Conservation (phyloP, 2,888 invertebrate species). For the Leuctra nigra region DNA sequence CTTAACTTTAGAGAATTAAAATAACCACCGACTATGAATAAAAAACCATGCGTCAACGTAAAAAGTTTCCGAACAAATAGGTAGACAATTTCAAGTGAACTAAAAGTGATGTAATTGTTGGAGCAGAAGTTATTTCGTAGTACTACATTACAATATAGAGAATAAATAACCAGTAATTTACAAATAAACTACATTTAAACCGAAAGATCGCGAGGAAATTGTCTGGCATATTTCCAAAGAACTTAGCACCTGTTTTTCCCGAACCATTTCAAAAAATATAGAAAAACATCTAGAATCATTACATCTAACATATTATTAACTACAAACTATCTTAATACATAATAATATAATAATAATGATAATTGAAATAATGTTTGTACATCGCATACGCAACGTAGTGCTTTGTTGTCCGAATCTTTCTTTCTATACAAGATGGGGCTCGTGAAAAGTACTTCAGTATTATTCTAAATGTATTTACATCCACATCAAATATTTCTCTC, state of each 20-base stretch:
- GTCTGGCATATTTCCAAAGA: not conserved
- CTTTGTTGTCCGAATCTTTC: not conserved
- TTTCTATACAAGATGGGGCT: not conserved
- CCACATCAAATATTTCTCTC: slow-evolving; percentile 18
- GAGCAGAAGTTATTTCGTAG: not conserved
- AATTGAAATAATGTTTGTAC: not conserved
- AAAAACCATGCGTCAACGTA: too few species aligned
- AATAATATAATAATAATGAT: not conserved
- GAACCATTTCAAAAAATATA: slow-evolving; percentile 3
- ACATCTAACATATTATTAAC: slow-evolving; percentile 1
- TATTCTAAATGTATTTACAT: slow-evolving; percentile 19
- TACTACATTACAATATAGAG: not conserved
- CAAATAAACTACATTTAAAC: not conserved
- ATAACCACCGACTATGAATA: not conserved
- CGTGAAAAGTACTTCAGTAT: slow-evolving; percentile 11
- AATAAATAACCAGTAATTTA: slow-evolving; percentile 16
- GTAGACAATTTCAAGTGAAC: too few species aligned
- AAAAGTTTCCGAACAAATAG: too few species aligned
- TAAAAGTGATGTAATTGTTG: not conserved
- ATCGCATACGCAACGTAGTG: not conserved
- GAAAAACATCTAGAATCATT: not conserved
- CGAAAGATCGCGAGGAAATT: not conserved
- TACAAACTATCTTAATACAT: not conserved
- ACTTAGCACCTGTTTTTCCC: slow-evolving; percentile 17
- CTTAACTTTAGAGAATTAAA: not conserved